A percentile compares a stretch with the other conserved stretches of the same genome.
phyloP scores from a whole-genome alignment of 2,113 vertebrate genomes.

The Scomber colias region DNA sequence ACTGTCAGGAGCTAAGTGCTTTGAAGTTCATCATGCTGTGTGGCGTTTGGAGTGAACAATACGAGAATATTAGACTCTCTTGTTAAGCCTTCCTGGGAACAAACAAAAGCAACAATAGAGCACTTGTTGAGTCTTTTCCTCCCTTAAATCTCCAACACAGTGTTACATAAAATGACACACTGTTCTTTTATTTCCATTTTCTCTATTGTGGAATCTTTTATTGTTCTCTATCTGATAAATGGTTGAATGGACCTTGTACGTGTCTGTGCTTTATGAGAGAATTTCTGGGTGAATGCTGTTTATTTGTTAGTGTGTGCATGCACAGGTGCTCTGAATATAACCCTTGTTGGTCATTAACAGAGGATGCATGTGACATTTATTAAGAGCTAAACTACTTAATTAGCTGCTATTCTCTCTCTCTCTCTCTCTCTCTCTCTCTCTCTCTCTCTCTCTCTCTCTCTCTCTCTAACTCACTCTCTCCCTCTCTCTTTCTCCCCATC shows the following conservation, averaged over 20 bases:
- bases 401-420: constrained; percentile 43
- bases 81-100: constrained; percentile 61
- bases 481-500: background rate
- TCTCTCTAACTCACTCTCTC: too few species aligned
- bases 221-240: too few species aligned
- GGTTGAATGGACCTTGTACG: background rate
- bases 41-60: constrained; percentile 65
- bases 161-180: constrained; percentile 6
- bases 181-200: constrained; percentile 26
- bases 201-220: background rate
- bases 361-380: constrained; percentile 74
- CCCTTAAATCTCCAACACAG: constrained; percentile 15
- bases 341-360: constrained; percentile 63
- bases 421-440: background rate
- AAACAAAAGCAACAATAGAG: constrained; percentile 67
- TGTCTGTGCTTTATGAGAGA: background rate
- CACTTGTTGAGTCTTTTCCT: constrained; percentile 59
- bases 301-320: background rate
- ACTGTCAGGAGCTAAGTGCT: constrained; percentile 68
- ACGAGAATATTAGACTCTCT: constrained; percentile 42
- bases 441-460: background rate
- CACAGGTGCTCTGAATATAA: constrained; percentile 43
- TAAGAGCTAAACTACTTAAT: constrained; percentile 71
- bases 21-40: constrained; percentile 72
- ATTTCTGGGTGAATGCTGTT: background rate